Evolutionary conservation across 2,113 vertebrate species (phyloP), one percentile per base, ranked within the genome.

Genomic region (Alaudala cheleensis): DNA sequence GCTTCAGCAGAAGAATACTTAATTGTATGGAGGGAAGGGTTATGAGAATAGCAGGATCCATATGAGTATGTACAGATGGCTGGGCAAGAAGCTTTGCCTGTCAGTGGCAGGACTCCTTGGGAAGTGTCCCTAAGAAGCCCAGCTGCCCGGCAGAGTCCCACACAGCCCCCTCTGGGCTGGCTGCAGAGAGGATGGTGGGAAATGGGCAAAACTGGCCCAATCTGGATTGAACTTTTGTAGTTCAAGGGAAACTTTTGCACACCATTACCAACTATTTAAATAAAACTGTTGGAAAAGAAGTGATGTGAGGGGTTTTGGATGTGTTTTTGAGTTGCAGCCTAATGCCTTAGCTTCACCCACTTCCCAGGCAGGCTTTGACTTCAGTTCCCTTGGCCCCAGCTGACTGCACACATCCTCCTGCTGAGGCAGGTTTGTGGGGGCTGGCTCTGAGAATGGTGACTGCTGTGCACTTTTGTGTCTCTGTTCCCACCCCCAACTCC

Each of bases 221-320:
- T 40, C 42, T 71, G 44, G 12, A 29, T 47, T 3, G 9, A 15
- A 34, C 8, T 33, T 53, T 3, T 26, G 8, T 37, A 31, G 10
- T 56, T 71, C 29, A 23, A 1, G 2, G 26, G 29, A 24, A 71
- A 33, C 16, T 39, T 29, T 17, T 0, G 7, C 19, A 28, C 7
- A 2, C 24, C 3, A 4, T 61, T 93, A 15, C 25, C 24, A 56
- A 20, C 15, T 7, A 14, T 22, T 65, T 64, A 56, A 72, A 83
- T n/a, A 45, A 49, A 89, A 25, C 8, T 2, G 0, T 21, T 74
- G 17, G 44, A 31, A 44, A 80, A 50, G 5, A 58, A 76, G 29
- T 1, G 0, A 33, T 19, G 16, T 2, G 28, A 72, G 6, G 4
- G 11, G 0, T 4, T 67, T 19, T 0, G 44, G 12, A 9, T 34